Evolutionary conservation across 2,888 invertebrate species (phyloP).

Genomic region (Ophion obscuratus): DNA sequence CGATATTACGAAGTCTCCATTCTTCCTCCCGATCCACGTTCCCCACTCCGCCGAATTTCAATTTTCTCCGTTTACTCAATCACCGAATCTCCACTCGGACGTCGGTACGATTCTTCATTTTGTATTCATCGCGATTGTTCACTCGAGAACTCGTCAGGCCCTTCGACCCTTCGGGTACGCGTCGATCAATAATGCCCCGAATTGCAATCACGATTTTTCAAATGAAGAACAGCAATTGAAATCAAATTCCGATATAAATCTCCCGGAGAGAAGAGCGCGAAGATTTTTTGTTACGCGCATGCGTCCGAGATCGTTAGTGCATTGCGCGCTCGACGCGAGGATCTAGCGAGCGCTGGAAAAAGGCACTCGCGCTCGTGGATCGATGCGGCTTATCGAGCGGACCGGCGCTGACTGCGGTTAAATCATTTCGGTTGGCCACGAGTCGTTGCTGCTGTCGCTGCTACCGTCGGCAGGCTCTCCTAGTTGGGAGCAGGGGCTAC

Average conservation of each 20-base stretch:
- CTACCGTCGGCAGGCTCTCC: constrained; percentile 39
- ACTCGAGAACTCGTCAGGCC: background rate
- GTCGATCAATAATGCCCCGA: too few species aligned
- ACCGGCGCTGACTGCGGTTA: constrained; percentile 76
- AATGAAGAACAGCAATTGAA: background rate
- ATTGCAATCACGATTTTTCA: background rate
- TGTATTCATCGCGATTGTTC: constrained; percentile 34
- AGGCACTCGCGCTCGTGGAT: constrained; percentile 58
- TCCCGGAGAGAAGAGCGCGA: background rate
- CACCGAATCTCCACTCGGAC: constrained; percentile 35
- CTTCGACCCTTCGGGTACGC: background rate
- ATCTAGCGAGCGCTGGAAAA: constrained; percentile 54
- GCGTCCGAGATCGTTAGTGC: background rate
- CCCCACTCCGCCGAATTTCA: background rate
- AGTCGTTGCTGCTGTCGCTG: constrained; percentile 39
- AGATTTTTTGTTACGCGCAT: background rate
- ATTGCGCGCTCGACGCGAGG: constrained; percentile 24
- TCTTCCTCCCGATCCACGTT: constrained; percentile 7
- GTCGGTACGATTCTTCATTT: constrained; percentile 30
- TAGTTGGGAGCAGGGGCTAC: constrained; percentile 43
- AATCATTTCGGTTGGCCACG: constrained; percentile 72
- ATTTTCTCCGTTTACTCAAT: constrained; percentile 23
- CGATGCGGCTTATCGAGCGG: constrained; percentile 74
- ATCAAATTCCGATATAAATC: background rate
- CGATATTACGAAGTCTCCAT: constrained; percentile 58